Percentiles rank a stretch among this genome's conserved stretches.
phyloP scores from a whole-genome alignment of 2,113 vertebrate species.

The Salvelinus namaycush region DNA sequence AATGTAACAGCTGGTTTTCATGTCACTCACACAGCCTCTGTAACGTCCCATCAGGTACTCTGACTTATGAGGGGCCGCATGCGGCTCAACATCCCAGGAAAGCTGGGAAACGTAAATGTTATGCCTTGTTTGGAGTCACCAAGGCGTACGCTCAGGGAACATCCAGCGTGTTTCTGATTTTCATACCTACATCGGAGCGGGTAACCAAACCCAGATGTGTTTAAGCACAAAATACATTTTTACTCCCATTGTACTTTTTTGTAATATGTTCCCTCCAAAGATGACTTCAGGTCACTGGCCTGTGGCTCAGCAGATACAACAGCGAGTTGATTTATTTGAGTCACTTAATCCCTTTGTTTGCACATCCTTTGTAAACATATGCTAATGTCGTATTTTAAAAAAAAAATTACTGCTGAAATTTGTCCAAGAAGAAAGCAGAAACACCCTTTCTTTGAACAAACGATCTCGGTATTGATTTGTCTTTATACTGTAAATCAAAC shows the following conservation, averaged over 20 bases:
- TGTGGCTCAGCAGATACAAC: conserved; percentile 36
- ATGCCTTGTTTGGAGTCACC: conserved; percentile 59
- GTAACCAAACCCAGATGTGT: conserved; percentile 65
- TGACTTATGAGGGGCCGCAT: conserved; percentile 21
- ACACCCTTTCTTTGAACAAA: not conserved
- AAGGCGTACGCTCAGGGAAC: conserved; percentile 53
- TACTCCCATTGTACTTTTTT: conserved; percentile 45
- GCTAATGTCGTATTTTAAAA: conserved; percentile 20
- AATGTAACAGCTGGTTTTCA: conserved; percentile 10
- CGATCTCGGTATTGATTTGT: not conserved
- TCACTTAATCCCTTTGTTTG: conserved; percentile 48
- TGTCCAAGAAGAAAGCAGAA: conserved; percentile 27
- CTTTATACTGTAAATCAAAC: conserved; percentile 5
- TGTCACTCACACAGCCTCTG: not conserved
- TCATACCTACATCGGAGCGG: conserved; percentile 60
- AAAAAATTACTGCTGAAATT: conserved; percentile 37
- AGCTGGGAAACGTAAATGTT: conserved; percentile 55
- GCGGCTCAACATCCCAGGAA: conserved; percentile 27
- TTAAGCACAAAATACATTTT: conserved; percentile 51
- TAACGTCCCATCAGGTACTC: conserved; percentile 21
- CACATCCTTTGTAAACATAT: conserved; percentile 35
- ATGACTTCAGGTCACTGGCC: conserved; percentile 49
- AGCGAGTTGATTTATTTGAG: conserved; percentile 51
- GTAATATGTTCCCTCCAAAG: conserved; percentile 19
- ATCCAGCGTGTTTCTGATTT: conserved; percentile 57